Base-by-base conservation (phyloP, 1,140 invertebrate species). In the Dendrolimus punctatus region DNA sequence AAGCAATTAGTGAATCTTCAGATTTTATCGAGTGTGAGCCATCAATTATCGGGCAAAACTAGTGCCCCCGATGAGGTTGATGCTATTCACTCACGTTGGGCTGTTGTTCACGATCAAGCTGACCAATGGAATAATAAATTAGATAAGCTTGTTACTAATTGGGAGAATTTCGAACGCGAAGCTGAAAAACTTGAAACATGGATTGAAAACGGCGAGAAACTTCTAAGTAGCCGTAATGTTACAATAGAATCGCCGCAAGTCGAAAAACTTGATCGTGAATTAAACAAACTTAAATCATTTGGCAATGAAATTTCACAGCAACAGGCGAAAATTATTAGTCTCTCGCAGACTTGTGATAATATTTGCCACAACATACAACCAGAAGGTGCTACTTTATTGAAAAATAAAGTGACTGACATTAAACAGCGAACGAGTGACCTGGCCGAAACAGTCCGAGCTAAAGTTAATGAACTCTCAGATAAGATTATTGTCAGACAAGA, bases 231-330 rank as follows among this genome's bases (percentile, higher is more conserved):
- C 49, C 84, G 88, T 37, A 88, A 89, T 44, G 80, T 90, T 5
- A 90, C 91, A 38, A 71, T 92, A 2, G 90, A 91, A 63, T 91
- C 91, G 0, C 90, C 92, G 6, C 90, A 94, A 65, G 87, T 92
- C 7, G 90, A 90, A 58, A 93, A 93, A 73, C 76, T 95, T 2
- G 93, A 95, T 68, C 89, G 92, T 63, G 91, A 94, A 76, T 71
- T 95, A 48, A 89, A 90, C 10, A 90, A 91, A 73, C 73, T 95
- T 2, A 94, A 95, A 77, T 91, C 91, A 5, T 92, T 95, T 54
- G 93, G 92, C 61, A 95, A 95, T 75, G 93, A 94, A 69, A 91
- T 96, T 60, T 93, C 92, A 0, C 92, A 95, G 68, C 93, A 94
- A 63, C 94, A 95, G 80, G 92, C 93, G 0, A 93, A 95, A 75